phyloP scores from a whole-genome alignment of 2,888 invertebrate species.

The Agrotis segetum region DNA sequence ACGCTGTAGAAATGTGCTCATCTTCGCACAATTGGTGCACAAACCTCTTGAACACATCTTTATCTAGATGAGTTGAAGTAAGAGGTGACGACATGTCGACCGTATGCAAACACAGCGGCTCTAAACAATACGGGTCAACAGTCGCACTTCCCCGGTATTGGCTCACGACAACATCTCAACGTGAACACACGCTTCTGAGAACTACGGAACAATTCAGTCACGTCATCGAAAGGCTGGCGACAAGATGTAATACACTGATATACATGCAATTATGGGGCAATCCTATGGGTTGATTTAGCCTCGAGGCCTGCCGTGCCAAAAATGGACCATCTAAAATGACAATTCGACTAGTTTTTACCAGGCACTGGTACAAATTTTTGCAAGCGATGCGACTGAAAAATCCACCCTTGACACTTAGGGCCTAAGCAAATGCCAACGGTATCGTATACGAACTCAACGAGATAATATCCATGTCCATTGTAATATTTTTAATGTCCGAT shows the following conservation, averaged over 20 bases:
- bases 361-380: no score
- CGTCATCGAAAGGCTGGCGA: conserved; percentile 9
- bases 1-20: no score
- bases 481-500: no score
- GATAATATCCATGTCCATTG: no score
- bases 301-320: no score
- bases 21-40: no score
- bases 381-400: no score
- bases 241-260: background rate
- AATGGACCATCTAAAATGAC: no score
- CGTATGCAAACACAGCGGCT: conserved; percentile 41
- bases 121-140: conserved; percentile 59
- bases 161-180: conserved; percentile 26
- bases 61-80: background rate
- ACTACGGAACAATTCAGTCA: conserved; percentile 26
- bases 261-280: background rate
- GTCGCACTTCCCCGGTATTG: conserved; percentile 27
- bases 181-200: conserved; percentile 42
- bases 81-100: conserved; percentile 13
- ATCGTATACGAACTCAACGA: background rate
- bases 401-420: no score
- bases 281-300: no score
- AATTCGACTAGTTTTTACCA: no score
- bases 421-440: background rate
- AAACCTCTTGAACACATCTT: background rate